Evolutionary conservation across 2,113 vertebrate genomes (phyloP), one percentile per base, ranked within the genome.

Genomic region (Microcebus lehilahytsara): DNA sequence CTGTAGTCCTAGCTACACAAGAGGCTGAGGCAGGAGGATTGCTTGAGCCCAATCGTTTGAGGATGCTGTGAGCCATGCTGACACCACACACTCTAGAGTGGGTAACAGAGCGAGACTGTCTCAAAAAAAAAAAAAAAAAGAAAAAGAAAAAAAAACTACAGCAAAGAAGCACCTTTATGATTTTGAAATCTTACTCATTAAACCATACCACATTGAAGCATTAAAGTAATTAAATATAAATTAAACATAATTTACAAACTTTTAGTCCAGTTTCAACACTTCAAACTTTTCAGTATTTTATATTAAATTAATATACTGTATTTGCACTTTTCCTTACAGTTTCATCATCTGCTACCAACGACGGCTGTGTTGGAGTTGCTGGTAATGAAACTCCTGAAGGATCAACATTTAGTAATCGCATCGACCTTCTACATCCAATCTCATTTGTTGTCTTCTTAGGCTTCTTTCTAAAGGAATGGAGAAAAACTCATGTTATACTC

Each of bases 351-450:
- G 49, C 67, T 46, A 79, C 42, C 88, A 86, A 20, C 12, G 0
- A 74, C 0, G 88, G 83, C 53, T 27, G 93, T 23, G 34, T 0
- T 10, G 80, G 16, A 0, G 3, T 0, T 87, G 92, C 93, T 20
- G 69, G 7, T 87, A 94, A 0, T 0, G 98, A 71, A 1, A 89
- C 0, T 66, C n/a, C 98, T 0, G 78, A 16, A 0, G 98, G 98
- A 56, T 97, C 97, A 2, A 97, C 94, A 62, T 98, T 72, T 7
- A 98, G 98, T 11, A 99, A 87, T 53, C 99, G 98, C 98, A 98
- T 98, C 14, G 99, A 99, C 3, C 98, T 95, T 25, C 99, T 98
- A 42, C 14, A 98, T 0, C 95, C 92, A 0, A 60, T 27, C 7
- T 86, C 97, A 0, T 92, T 97, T 95, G 98, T 98, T 83, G 16